Evolutionary conservation across 2,113 vertebrate species (phyloP), one percentile per base, ranked within the genome.

Genomic region (Dendropsophus ebraccatus): DNA sequence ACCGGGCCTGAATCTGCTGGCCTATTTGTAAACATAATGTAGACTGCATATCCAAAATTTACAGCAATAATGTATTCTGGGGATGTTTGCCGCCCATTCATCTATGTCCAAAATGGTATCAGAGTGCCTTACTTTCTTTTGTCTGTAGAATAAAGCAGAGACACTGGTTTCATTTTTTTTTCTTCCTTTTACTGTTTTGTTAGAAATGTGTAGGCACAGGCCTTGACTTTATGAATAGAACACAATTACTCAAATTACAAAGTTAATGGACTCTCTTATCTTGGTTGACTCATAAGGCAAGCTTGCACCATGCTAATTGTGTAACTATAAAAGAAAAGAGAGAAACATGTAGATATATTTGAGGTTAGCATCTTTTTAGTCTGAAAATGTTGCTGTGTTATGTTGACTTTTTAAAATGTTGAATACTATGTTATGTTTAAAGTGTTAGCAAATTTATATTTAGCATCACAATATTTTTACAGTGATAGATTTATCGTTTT

Each of bases 191-290:
- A 32, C 21, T n/a, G 8, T 14, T 65, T 67, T 32, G 28, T 28
- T 10, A 30, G 23, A 62, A 32, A 16, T 35, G 35, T 32, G 14
- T 28, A 60, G 58, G 56, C 28, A 65, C 17, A 5, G 23, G 25
- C 11, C 17, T 28, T 58, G 54, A 23, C 41, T 58, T 35, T 28
- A 30, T 67, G 37, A 67, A 58, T 47, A 45, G 56, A 81, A 28
- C 16, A 14, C n/a, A 47, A 65, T 69, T 65, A 67, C 45, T 49
- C 58, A 65, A 67, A 67, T 28, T 41, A 17, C 35, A 81, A 65
- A 65, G 35, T 47, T 65, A 81, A 81, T 65, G 78, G 30, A 12
- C 21, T 81, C 25, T 81, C 52, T 80, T 65, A 28, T 65, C 58
- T 47, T 49, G 79, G 25, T 58, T 49, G 58, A 47, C 35, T 65